Conservation (phyloP, 2,797 vertebrate genomes). For the Tiaroga cobitis region DNA sequence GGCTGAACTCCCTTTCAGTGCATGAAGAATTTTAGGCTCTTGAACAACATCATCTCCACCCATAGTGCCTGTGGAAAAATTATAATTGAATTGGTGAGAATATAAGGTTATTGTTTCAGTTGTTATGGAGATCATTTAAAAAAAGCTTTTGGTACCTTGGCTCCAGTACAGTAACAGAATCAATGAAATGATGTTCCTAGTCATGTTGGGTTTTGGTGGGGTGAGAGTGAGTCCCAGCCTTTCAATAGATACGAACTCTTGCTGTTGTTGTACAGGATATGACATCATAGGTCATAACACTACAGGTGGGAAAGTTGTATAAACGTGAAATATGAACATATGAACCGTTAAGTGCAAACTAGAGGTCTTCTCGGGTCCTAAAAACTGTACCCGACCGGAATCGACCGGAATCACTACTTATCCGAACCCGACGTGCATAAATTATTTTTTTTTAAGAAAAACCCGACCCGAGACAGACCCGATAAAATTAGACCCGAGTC, state of each 20-base stretch:
- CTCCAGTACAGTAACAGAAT: constrained; percentile 29
- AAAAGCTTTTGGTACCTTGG: constrained; percentile 23
- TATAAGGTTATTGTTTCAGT: background rate
- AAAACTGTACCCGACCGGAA: no score
- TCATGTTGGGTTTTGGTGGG: background rate
- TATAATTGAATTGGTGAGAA: background rate
- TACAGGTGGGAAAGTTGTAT: no score
- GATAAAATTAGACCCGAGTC: no score
- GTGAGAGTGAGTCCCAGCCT: background rate
- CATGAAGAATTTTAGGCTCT: constrained; percentile 34
- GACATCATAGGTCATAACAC: background rate
- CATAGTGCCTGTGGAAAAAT: background rate
- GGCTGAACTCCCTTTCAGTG: background rate
- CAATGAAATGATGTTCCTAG: background rate
- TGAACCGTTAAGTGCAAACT: background rate
- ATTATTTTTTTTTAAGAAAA: no score
- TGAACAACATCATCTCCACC: constrained; percentile 39
- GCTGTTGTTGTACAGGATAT: background rate
- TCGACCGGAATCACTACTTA: no score
- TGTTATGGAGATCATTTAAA: background rate
- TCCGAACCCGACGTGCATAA: no score
- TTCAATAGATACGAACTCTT: background rate
- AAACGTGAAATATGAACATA: no score
- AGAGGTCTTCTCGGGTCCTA: no score
- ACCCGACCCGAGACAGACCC: no score